phyloP scores from a whole-genome alignment of 2,113 vertebrate genomes.

The Thermophis baileyi region DNA sequence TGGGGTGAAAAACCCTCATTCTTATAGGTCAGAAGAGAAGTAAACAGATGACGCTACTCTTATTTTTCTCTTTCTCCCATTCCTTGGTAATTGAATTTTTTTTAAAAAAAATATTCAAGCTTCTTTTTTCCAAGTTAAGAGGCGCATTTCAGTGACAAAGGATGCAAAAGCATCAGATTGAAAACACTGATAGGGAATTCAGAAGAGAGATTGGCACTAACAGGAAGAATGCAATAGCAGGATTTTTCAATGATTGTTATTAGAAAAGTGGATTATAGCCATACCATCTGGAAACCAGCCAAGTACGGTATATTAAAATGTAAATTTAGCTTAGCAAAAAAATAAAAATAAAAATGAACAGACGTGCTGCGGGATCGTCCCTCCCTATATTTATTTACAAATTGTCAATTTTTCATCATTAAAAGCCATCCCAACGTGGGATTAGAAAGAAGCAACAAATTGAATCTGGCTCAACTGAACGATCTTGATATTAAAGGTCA shows the following conservation, averaged over 20 bases:
- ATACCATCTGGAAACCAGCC: background rate
- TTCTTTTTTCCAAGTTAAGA: constrained; percentile 16
- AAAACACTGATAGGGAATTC: background rate
- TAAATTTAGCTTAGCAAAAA: background rate
- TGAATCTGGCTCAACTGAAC: background rate
- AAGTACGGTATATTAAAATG: background rate
- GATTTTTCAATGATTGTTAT: background rate
- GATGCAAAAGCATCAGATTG: constrained; percentile 8
- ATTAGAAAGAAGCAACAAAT: background rate
- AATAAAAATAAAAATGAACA: background rate
- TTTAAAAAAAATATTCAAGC: background rate
- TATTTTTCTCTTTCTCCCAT: background rate
- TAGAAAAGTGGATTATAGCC: background rate
- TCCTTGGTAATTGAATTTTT: background rate
- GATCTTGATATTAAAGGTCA: background rate
- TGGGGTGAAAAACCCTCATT: background rate
- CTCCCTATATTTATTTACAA: background rate
- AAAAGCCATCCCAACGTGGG: background rate
- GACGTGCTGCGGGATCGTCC: background rate
- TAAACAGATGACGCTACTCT: background rate
- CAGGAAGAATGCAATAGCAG: background rate
- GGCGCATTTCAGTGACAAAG: background rate
- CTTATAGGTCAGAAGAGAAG: background rate
- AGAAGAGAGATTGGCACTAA: background rate
- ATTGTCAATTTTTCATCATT: background rate